These are phyloP conservation scores for Watsonalla cultraria DNA, from an alignment of 2,888 invertebrate species.

Conservation along the genomic window DNA sequence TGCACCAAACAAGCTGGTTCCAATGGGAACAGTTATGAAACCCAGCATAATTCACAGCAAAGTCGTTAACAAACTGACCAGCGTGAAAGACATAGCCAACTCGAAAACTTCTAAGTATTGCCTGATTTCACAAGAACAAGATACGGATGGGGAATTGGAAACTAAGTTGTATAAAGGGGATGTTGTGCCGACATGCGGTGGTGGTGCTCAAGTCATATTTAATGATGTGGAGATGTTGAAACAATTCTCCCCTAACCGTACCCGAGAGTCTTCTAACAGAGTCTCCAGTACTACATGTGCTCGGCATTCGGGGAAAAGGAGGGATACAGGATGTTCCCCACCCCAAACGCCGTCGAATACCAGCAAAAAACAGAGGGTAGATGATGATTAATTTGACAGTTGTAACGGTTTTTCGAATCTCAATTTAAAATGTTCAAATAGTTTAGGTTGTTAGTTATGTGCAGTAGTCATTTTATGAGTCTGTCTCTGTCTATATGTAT, in stretches of 20 bases:
- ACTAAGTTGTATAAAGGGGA: slow-evolving; percentile 97
- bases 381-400: slow-evolving; percentile 42
- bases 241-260: slow-evolving; percentile 84
- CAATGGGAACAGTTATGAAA: slow-evolving; percentile 93
- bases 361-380: slow-evolving; percentile 66
- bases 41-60: slow-evolving; percentile 90
- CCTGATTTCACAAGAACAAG: slow-evolving; percentile 94
- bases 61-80: slow-evolving; percentile 89
- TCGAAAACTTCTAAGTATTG: slow-evolving; percentile 91
- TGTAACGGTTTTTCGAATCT: neutral
- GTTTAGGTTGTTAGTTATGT: too few relatives aligned
- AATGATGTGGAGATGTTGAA: slow-evolving; percentile 94
- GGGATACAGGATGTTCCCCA: slow-evolving; percentile 60
- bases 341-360: slow-evolving; percentile 67
- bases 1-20: slow-evolving; percentile 87
- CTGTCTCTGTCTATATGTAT: too few relatives aligned
- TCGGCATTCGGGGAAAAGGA: slow-evolving; percentile 61
- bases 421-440: neutral
- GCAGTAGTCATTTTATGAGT: too few relatives aligned
- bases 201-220: slow-evolving; percentile 97
- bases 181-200: slow-evolving; percentile 94
- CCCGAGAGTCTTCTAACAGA: slow-evolving; percentile 42
- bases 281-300: slow-evolving; percentile 52
- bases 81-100: slow-evolving; percentile 86
- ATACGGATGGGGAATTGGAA: slow-evolving; percentile 94